Evolutionary conservation across 2,888 invertebrate species (phyloP).

Genomic region (Abrostola tripartita): DNA sequence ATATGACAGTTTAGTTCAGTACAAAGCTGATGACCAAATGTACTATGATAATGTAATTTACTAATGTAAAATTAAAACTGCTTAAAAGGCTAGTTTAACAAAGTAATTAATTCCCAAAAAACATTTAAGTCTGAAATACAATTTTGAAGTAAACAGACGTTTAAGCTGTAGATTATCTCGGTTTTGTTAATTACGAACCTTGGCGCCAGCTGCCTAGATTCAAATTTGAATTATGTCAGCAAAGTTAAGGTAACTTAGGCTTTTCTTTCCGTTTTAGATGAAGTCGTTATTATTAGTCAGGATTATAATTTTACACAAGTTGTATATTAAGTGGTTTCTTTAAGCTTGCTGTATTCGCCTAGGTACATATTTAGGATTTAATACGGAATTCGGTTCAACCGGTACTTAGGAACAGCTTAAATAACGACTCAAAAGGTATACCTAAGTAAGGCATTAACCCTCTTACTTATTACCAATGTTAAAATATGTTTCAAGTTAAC

Average conservation of each 20-base stretch:
- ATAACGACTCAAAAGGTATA: no score
- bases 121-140: conserved; percentile 39
- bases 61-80: conserved; percentile 12
- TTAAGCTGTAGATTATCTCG: conserved; percentile 45
- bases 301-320: neutral
- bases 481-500: no score
- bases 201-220: conserved; percentile 24
- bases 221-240: conserved; percentile 19
- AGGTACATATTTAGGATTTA: no score
- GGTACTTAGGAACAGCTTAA: no score
- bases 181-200: conserved; percentile 58
- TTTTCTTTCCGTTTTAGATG: neutral
- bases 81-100: conserved; percentile 28
- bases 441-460: no score
- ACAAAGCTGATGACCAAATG: conserved; percentile 1
- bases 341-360: no score
- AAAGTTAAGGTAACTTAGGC: conserved; percentile 4
- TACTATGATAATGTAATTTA: conserved; percentile 24
- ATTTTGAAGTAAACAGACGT: conserved; percentile 44
- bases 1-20: neutral
- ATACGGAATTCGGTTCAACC: no score
- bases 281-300: neutral
- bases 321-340: neutral
- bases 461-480: no score
- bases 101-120: conserved; percentile 55